Evolutionary conservation across 2,888 invertebrate genomes (phyloP).

Genomic region (Hanleya hanleyi): DNA sequence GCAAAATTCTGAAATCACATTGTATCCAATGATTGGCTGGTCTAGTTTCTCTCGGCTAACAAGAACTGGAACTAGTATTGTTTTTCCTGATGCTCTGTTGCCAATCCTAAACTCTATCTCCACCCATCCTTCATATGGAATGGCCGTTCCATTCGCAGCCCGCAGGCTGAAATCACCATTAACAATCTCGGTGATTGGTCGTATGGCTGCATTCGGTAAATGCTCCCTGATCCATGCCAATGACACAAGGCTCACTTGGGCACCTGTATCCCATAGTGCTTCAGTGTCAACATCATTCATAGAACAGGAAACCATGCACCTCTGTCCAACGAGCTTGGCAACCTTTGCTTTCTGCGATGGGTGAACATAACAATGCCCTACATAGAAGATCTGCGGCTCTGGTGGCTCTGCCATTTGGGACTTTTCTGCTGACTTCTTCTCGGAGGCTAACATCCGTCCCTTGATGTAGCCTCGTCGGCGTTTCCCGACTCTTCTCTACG

Average conservation of each 20-base stretch:
- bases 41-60: not conserved
- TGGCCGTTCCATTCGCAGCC: not conserved
- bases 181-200: not conserved
- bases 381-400: not conserved
- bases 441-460: not conserved
- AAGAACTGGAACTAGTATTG: not conserved
- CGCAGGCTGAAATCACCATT: not conserved
- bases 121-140: conserved; percentile 7
- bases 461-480: not conserved
- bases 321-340: conserved; percentile 1
- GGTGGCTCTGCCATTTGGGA: not conserved
- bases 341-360: not conserved
- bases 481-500: not conserved
- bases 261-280: not conserved
- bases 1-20: not conserved
- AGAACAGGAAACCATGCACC: not conserved
- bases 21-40: not conserved
- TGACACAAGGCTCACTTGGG: not conserved
- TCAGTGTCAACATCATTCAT: not conserved
- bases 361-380: not conserved
- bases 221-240: not conserved
- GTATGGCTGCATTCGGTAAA: not conserved
- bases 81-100: not conserved
- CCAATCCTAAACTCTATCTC: not conserved
- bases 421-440: not conserved